These are phyloP conservation scores for Mesorhabditis sp. DNA, from an alignment of 2,888 invertebrate genomes.

Conservation along the genomic window DNA sequence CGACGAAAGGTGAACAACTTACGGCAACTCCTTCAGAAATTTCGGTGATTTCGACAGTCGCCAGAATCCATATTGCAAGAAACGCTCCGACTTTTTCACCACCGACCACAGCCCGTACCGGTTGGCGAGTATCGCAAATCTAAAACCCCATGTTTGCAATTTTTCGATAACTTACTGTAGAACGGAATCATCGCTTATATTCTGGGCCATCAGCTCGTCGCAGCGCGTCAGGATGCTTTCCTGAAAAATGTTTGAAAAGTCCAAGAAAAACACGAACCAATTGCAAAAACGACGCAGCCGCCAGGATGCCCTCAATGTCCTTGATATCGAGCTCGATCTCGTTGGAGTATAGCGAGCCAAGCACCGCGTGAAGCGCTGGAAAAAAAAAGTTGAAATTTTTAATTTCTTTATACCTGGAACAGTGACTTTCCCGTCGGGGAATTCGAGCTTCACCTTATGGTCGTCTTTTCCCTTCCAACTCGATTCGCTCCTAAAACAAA, in stretches of 20 bases:
- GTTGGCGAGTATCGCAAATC: conserved; percentile 7
- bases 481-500: too few species aligned
- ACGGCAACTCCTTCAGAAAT: conserved; percentile 26
- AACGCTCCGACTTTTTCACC: conserved; percentile 10
- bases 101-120: conserved; percentile 10
- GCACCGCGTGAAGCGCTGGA: conserved; percentile 41
- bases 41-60: conserved; percentile 20
- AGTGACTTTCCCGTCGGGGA: conserved; percentile 38
- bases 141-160: conserved; percentile 28
- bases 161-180: conserved; percentile 24
- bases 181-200: conserved; percentile 25
- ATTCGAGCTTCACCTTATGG: conserved; percentile 18
- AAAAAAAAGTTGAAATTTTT: not conserved
- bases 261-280: conserved; percentile 15
- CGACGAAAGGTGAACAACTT: not conserved
- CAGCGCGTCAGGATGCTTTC: conserved; percentile 36
- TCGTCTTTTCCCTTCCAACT: too few species aligned
- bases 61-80: conserved; percentile 33
- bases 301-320: conserved; percentile 34
- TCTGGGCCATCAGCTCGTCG: conserved; percentile 31
- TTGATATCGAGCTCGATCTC: conserved; percentile 44
- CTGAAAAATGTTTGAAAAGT: conserved; percentile 13
- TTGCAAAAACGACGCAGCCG: conserved; percentile 39
- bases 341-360: conserved; percentile 46
- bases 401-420: conserved; percentile 22